phyloP scores from a whole-genome alignment of 2,888 invertebrate species.

The Drosophila atripex region DNA sequence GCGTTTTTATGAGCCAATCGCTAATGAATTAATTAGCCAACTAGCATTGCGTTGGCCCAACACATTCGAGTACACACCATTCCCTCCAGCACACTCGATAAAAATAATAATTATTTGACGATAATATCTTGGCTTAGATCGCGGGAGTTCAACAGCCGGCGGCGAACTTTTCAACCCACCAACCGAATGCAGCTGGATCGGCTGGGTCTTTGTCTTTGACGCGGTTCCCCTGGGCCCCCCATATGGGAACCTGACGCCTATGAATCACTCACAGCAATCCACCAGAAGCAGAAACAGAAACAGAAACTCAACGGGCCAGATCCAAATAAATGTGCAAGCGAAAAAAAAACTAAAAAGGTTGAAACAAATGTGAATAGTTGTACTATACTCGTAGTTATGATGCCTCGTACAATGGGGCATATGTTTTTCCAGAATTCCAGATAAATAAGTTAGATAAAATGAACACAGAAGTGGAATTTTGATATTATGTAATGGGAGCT shows the following conservation, averaged over 20 bases:
- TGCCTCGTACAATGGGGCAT: background rate
- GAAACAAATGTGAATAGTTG: conserved; percentile 19
- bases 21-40: conserved; percentile 71
- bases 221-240: background rate
- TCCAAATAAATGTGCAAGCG: conserved; percentile 42
- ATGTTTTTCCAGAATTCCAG: background rate
- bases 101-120: conserved; percentile 22
- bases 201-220: conserved; percentile 33
- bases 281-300: conserved; percentile 16
- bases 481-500: background rate
- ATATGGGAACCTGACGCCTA: conserved; percentile 31
- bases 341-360: conserved; percentile 21
- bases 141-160: conserved; percentile 58
- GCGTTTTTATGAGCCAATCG: conserved; percentile 50
- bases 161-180: conserved; percentile 73
- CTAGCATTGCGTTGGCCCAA: conserved; percentile 29
- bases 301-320: conserved; percentile 32
- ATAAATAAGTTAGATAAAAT: background rate
- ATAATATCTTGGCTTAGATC: conserved; percentile 33
- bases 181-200: conserved; percentile 18
- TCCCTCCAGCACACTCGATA: too few relatives aligned
- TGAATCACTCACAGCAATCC: conserved; percentile 38
- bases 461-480: background rate
- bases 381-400: conserved; percentile 20
- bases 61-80: background rate